phyloP scores from a whole-genome alignment of 2,888 invertebrate species.

The Ceratothoa steindachneri region DNA sequence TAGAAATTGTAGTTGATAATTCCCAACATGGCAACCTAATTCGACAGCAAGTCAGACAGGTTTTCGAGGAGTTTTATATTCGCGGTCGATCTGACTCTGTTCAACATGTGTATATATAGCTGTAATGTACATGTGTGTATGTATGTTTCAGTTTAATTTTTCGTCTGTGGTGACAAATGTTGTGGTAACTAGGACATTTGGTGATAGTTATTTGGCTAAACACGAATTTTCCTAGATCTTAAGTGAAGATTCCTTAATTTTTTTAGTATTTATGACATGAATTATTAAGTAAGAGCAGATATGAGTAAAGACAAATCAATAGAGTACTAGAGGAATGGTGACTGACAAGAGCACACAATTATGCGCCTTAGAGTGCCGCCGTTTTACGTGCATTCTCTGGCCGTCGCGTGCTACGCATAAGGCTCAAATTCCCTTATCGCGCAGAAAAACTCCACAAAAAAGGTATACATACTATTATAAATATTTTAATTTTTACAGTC shows the following conservation, averaged over 20 bases:
- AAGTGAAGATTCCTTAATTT: too few species aligned
- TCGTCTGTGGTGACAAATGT: neutral
- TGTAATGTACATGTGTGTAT: neutral
- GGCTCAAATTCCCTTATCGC: conserved; percentile 29
- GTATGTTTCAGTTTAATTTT: neutral
- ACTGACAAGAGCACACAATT: conserved; percentile 28
- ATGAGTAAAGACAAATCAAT: conserved; percentile 44
- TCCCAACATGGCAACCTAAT: conserved; percentile 14
- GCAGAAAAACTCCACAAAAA: neutral
- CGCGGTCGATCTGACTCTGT: neutral
- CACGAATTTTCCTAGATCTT: too few species aligned
- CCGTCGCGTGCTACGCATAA: conserved; percentile 26
- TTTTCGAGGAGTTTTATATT: neutral
- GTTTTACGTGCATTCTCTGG: conserved; percentile 37
- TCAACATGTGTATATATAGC: neutral
- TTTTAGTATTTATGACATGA: too few species aligned
- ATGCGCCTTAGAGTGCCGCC: conserved; percentile 39
- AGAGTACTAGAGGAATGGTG: conserved; percentile 40
- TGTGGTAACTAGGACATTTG: too few species aligned
- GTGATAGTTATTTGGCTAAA: too few species aligned
- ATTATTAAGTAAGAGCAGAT: conserved; percentile 43
- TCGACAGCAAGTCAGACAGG: neutral
- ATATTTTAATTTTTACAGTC: neutral
- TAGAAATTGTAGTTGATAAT: conserved; percentile 13
- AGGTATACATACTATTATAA: neutral